Base-by-base conservation (phyloP, 2,888 invertebrate species). In the Geotrupes spiniger region DNA sequence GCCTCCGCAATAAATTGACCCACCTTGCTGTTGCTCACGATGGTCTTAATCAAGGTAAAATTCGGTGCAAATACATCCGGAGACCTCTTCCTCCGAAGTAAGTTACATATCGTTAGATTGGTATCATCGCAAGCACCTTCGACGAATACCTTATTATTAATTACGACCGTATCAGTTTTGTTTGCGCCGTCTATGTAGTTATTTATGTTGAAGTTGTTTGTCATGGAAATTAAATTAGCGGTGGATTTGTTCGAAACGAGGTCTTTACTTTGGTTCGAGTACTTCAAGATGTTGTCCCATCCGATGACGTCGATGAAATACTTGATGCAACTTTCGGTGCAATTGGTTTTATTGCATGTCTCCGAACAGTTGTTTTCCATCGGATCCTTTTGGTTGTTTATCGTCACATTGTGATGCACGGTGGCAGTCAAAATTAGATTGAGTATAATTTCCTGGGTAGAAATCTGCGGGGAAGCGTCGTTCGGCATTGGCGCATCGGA, bases 371-470 rank as follows among this genome's bases (percentile, higher is more conserved):
- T 40, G 14, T 41, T 36, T 16, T 56, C 45, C 4, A 21, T 21
- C 4, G 21, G 21, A 10, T 37, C 38, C 27, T 27, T 48, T 6
- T 49, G 37, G 2, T 64, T 59, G 38, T 70, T 72, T 39, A 75
- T 70, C 2, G 74, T 76, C 28, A 74, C 66, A 51, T 76, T 75
- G 40, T 73, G 73, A 56, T 76, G 74, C 25, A 77, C 68, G 15
- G 73, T 76, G 1, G 75, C 73, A 28, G 74, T 72, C 5, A 76
- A 48, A 38, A 69, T 68, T 41, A 77, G 62, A 55, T 74, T 76
- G 37, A 76, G 46, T 16, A 63, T 59, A 14, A 70, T 53, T 25
- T 62, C 58, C 36, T 54, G 55, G 33, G 52, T 28, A 9, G 21
- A 17, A 11, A 37, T 17, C 2, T 6, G 16, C 8, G n/a, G 4